Evolutionary conservation across 2,113 vertebrate genomes (phyloP).

Genomic region (Neotragus pygmaeus): DNA sequence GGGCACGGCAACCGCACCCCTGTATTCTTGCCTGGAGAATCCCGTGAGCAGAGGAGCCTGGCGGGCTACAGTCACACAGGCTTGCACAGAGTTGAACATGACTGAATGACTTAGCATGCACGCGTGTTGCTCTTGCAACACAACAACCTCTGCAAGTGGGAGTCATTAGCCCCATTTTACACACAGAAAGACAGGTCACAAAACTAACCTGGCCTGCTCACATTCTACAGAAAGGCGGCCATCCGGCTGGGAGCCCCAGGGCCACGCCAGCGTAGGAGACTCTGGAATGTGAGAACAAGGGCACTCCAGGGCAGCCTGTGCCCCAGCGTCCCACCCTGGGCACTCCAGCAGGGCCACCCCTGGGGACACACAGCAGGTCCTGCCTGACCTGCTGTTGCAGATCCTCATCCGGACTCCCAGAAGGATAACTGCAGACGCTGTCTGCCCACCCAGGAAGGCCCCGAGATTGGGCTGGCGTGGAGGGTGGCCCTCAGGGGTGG

Average conservation of each 20-base stretch:
- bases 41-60: neutral
- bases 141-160: accelerated
- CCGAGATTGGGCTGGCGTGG: accelerated
- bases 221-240: neutral
- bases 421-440: neutral
- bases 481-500: neutral
- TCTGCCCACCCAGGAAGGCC: neutral
- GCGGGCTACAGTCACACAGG: neutral
- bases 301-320: accelerated
- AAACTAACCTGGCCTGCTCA: too few relatives aligned
- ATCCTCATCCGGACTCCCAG: neutral
- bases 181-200: neutral
- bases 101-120: neutral
- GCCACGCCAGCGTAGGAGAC: accelerated
- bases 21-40: neutral
- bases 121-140: accelerated
- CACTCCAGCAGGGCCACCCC: accelerated
- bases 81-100: neutral
- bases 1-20: neutral
- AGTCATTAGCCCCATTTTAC: neutral
- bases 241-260: neutral
- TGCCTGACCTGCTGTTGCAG: neutral
- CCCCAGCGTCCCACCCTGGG: neutral
- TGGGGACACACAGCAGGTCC: neutral
- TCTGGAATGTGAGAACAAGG: neutral